These are phyloP conservation scores for Phragmatobia fuliginosa DNA, from an alignment of 2,888 invertebrate species.

Conservation along the genomic window DNA sequence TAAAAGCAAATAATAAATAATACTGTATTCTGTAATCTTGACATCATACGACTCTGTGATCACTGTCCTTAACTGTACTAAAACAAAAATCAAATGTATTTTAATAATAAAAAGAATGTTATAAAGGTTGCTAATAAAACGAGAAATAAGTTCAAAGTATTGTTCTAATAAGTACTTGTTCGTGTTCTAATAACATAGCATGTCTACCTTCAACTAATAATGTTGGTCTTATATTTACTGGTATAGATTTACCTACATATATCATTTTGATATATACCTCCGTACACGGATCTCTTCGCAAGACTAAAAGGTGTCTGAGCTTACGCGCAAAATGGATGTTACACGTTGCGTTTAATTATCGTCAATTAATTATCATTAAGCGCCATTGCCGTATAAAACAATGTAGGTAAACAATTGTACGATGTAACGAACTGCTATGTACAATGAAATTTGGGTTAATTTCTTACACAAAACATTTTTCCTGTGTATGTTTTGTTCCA, in stretches of 20 bases:
- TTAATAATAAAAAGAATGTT: not conserved
- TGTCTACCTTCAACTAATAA: constrained; percentile 7
- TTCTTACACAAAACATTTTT: constrained; percentile 25
- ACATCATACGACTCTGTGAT: not conserved
- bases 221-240: constrained; percentile 38
- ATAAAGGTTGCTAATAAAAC: not conserved
- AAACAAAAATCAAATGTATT: not conserved
- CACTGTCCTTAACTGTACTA: not conserved
- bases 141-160: not conserved
- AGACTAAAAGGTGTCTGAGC: constrained; percentile 53
- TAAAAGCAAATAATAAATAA: not conserved
- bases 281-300: constrained; percentile 41
- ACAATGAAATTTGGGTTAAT: constrained; percentile 38
- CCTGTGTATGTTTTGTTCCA: constrained; percentile 7
- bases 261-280: constrained; percentile 45
- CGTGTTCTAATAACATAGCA: constrained; percentile 11
- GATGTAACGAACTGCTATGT: constrained; percentile 41
- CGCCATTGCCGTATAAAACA: constrained; percentile 52
- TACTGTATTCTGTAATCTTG: not conserved
- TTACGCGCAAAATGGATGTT: constrained; percentile 59
- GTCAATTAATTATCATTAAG: constrained; percentile 59
- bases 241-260: constrained; percentile 34
- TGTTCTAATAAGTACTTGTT: not conserved
- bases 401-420: constrained; percentile 51
- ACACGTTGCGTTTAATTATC: constrained; percentile 58